phyloP scores from a whole-genome alignment of 2,797 vertebrate genomes.

The Lepus townsendii region DNA sequence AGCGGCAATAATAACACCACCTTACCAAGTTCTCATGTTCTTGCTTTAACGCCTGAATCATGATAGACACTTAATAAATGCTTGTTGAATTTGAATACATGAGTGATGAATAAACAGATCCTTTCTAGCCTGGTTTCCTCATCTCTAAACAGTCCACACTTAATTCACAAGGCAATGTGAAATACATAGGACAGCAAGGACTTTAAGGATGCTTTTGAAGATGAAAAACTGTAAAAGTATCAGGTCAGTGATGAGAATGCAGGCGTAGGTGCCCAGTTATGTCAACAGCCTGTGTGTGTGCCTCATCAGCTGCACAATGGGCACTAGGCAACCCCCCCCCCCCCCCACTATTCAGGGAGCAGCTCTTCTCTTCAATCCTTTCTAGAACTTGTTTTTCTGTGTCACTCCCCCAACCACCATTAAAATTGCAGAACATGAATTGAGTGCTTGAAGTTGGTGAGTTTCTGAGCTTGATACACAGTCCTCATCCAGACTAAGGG shows the following conservation, averaged over 20 bases:
- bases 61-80: not conserved
- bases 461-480: not conserved
- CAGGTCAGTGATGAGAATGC: not conserved
- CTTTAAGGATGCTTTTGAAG: not conserved
- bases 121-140: constrained; percentile 24
- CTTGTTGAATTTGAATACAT: constrained; percentile 8
- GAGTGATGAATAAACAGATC: constrained; percentile 7
- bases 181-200: not conserved
- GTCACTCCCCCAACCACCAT: not conserved
- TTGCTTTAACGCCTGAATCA: not conserved
- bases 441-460: not conserved
- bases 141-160: constrained; percentile 13
- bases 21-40: not conserved
- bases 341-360: too few species aligned
- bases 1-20: not conserved
- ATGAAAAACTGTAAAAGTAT: not conserved
- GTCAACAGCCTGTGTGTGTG: not conserved
- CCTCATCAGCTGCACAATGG: not conserved
- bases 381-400: not conserved
- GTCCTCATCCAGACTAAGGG: not conserved
- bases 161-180: not conserved
- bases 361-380: not conserved
- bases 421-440: not conserved
- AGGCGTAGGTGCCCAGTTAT: not conserved
- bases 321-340: not conserved